A percentile compares a stretch with the other conserved stretches of the same genome.
Conservation (phyloP, 2,797 vertebrate species). For the Nannoperca obscura region DNA sequence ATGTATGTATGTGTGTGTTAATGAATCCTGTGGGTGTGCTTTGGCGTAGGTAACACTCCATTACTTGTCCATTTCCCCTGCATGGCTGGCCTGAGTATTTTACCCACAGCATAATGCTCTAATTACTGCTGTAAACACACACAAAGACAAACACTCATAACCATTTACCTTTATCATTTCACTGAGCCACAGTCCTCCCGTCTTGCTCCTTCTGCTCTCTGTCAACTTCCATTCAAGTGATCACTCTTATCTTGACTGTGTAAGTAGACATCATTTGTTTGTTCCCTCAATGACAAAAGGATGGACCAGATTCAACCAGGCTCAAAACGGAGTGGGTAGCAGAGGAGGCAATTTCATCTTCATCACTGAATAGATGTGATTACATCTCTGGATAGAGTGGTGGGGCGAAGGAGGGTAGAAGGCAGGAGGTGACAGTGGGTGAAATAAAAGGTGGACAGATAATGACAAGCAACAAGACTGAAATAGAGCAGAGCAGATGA, state of each 20-base stretch:
- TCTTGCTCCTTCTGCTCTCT: conserved; percentile 29
- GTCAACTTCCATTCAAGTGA: conserved; percentile 40
- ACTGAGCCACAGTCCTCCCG: conserved; percentile 19
- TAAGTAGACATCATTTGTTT: conserved; percentile 63
- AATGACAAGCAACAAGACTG: conserved; percentile 56
- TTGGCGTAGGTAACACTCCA: conserved; percentile 69
- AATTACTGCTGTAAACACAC: conserved; percentile 79
- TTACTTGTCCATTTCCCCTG: conserved; percentile 75
- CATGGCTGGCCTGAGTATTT: conserved; percentile 72
- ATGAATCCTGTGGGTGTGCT: conserved; percentile 66
- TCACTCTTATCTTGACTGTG: conserved; percentile 25
- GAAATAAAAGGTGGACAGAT: conserved; percentile 60
- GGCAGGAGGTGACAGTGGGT: conserved; percentile 40
- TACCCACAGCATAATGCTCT: conserved; percentile 77
- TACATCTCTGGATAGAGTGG: conserved; percentile 44
- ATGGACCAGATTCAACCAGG: conserved; percentile 33
- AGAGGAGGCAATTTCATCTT: conserved; percentile 55
- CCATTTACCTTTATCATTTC: conserved; percentile 64
- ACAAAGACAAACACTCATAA: conserved; percentile 75
- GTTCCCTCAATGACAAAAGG: conserved; percentile 55
- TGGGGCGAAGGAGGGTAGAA: conserved; percentile 5
- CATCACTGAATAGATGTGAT: conserved; percentile 67
- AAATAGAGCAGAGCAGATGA: conserved; percentile 52
- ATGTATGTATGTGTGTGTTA: conserved; percentile 40
- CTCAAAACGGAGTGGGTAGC: conserved; percentile 20